Evolutionary conservation across 1,140 invertebrate species (phyloP), one percentile per base, ranked within the genome.

Genomic region (Drosophila nikananu): DNA sequence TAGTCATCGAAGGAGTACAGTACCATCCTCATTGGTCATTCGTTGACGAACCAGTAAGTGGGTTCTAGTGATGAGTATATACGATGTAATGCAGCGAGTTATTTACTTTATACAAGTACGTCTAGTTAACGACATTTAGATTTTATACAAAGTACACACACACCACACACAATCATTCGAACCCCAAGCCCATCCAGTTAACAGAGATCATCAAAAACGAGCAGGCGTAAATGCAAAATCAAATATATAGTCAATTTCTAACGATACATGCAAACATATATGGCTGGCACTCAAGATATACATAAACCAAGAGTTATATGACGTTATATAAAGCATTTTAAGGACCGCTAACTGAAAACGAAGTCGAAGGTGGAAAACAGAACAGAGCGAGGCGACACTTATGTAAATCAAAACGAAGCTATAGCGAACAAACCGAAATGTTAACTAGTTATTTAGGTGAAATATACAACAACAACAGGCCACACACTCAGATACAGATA

Each of bases 401-500:
- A 59, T 73, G 70, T 74, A 74, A 74, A 78, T 70, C 55, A 77
- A 77, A 77, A 70, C 49, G 44, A 78, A 79, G 44, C 66, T 78
- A 79, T 70, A 64, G 66, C 59, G 54, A 83, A 75, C 70, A 72
- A 86, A 76, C 86, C 81, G 79, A 83, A 90, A 89, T 89, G 84
- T 89, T 89, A 89, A 89, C 84, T 89, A 89, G 84, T 90, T 89
- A 89, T 90, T 87, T 89, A 89, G 84, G 84, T 89, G 84, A 89
- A 89, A 89, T 89, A 89, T 89, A 89, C 84, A 87, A 80, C 52
- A 54, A 61, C 32, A 57, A 55, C 21, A 39, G 37, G 54, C 35
- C 54, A 57, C 66, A 89, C 80, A 83, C 80, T 86, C 81, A 81
- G 63, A 68, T 52, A 42, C 66, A 70, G 42, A 70, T 42, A 72